A percentile compares a stretch with the other conserved stretches of the same genome.
Evolutionary conservation across 2,113 vertebrate genomes (phyloP).

Genomic region (Pantherophis guttatus): DNA sequence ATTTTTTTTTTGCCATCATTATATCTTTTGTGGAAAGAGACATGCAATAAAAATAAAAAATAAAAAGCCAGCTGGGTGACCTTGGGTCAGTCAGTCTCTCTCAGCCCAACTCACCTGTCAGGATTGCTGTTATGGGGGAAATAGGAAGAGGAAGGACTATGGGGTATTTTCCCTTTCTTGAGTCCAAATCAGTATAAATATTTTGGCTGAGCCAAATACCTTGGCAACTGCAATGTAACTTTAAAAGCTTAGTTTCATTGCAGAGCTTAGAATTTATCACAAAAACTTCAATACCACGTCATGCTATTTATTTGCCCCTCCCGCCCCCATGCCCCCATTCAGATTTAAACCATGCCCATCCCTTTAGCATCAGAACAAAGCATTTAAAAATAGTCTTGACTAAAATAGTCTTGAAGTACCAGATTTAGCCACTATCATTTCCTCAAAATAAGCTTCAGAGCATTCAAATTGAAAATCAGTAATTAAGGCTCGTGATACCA

Average conservation of each 20-base stretch:
- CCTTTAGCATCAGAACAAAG: neutral
- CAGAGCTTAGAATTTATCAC: neutral
- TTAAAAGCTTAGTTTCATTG: neutral
- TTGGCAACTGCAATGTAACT: neutral
- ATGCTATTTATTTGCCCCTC: neutral
- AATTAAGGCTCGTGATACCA: conserved; percentile 48
- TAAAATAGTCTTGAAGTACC: neutral
- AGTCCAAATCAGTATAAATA: neutral
- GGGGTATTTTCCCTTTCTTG: neutral
- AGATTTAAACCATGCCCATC: conserved; percentile 2
- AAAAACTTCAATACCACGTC: neutral
- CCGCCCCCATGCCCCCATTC: neutral
- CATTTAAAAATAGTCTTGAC: neutral
- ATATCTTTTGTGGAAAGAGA: neutral
- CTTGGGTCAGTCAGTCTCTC: neutral
- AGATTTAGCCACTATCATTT: conserved; percentile 30
- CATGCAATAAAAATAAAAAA: neutral
- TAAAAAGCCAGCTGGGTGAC: no score
- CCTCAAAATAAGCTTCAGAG: conserved; percentile 28
- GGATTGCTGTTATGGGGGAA: neutral
- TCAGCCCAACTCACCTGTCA: neutral
- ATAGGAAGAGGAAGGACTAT: neutral
- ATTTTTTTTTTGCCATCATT: neutral
- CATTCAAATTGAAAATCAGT: conserved; percentile 37
- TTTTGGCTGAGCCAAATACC: neutral